Evolutionary conservation across 2,888 invertebrate species (phyloP), one percentile per base, ranked within the genome.

Genomic region (Pseudococcus viburni): DNA sequence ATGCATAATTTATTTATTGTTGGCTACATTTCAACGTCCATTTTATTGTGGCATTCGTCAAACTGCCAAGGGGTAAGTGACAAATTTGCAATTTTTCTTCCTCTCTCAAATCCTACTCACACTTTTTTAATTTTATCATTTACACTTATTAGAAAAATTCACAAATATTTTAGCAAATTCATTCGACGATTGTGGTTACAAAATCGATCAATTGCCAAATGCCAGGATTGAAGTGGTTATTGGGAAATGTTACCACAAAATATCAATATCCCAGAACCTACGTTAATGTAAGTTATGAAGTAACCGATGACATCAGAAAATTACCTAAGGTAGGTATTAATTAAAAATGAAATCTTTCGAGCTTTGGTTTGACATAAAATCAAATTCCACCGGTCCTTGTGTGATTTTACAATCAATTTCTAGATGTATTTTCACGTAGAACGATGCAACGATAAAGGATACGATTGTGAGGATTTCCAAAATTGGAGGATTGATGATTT

Each of bases 391-490:
- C 26, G 1, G 26, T 1, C 3, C 1, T 33, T 33, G 1, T 33
- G 26, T 33, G 26, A 33, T 33, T 33, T 33, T 33, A 33, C 3
- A 33, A 33, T 33, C 26, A 33, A 55, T 12, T 55, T 17, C 17
- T 55, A 77, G 77, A 12, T 39, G 5, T 6, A 39, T 15, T 77
- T 77, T 6, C 22, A 77, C 33, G 5, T 26, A 39, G 77, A 77
- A 39, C 26, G 77, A 77, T 77, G 77, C 17, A 26, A 77, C 77
- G 15, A 19, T 77, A 5, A 77, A 19, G 77, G 39, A 15, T 77
- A 33, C 77, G 33, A 33, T 26, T 77, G 77, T 15, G 77, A 77
- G 15, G 77, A 77, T 77, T 77, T 19, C 17, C 77, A 77, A 19
- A 39, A 0, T 77, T 77, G 19, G 77, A 26, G 22, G 12, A 26